phyloP scores from a whole-genome alignment of 1,140 invertebrate genomes.

The Drosophila insularis region DNA sequence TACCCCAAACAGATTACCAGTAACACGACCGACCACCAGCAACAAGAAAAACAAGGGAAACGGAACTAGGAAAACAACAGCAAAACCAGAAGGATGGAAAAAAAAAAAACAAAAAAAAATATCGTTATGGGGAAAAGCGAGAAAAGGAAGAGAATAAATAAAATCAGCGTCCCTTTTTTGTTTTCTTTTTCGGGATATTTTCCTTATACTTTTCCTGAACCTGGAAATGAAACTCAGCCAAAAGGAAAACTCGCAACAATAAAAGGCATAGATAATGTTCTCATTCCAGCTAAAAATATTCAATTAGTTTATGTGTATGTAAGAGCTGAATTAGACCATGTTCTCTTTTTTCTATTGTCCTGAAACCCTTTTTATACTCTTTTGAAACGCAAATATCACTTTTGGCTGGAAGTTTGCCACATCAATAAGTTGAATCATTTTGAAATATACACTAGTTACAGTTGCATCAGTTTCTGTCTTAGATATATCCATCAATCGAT shows the following conservation, averaged over 20 bases:
- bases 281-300: constrained; percentile 60
- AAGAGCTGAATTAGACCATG: constrained; percentile 36
- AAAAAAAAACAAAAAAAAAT: constrained; percentile 38
- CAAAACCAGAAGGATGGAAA: neutral
- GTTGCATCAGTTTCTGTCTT: no score
- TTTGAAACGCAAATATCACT: neutral
- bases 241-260: constrained; percentile 72
- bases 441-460: no score
- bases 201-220: neutral
- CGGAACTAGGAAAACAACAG: constrained; percentile 31
- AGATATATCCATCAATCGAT: no score
- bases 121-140: constrained; percentile 42
- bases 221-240: constrained; percentile 73
- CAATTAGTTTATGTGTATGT: constrained; percentile 70
- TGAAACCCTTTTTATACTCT: constrained; percentile 1
- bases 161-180: constrained; percentile 17
- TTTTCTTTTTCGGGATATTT: no score
- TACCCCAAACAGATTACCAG: constrained; percentile 60
- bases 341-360: constrained; percentile 31
- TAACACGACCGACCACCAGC: neutral
- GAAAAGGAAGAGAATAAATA: constrained; percentile 39
- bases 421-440: neutral
- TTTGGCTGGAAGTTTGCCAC: no score
- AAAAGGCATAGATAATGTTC: constrained; percentile 78
- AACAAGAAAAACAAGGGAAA: constrained; percentile 33